Conservation (phyloP, 1,140 invertebrate species). For the Drosophila prosaltans region DNA sequence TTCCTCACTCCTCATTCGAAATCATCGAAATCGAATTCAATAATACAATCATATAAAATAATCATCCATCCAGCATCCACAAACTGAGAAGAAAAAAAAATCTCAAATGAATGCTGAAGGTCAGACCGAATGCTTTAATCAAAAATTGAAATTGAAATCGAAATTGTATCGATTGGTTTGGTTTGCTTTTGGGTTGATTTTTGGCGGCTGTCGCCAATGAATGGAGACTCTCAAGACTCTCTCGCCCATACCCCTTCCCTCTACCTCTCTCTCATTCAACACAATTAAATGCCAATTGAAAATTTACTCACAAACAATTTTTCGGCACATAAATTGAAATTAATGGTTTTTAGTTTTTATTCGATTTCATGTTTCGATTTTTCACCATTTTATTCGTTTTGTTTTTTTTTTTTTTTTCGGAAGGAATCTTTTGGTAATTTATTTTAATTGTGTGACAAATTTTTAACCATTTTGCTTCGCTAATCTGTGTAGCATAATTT, state of each 20-base stretch:
- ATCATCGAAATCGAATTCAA: slow-evolving; percentile 39
- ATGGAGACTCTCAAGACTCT: slow-evolving; percentile 26
- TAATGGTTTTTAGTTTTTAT: slow-evolving; percentile 41
- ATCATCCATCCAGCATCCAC: slow-evolving; percentile 60
- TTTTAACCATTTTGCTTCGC: slow-evolving; percentile 59
- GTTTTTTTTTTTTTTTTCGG: slow-evolving; percentile 8
- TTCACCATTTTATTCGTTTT: slow-evolving; percentile 12
- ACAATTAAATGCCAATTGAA: slow-evolving; percentile 79
- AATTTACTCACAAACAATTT: slow-evolving; percentile 47
- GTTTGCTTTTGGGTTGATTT: too few species aligned
- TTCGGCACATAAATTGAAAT: slow-evolving; percentile 52
- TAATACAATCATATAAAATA: slow-evolving; percentile 63
- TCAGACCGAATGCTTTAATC: slow-evolving; percentile 65
- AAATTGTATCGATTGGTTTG: slow-evolving; percentile 72
- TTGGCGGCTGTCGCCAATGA: slow-evolving; percentile 65
- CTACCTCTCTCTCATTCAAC: slow-evolving; percentile 28
- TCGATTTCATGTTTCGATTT: slow-evolving; percentile 11
- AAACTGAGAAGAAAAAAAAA: slow-evolving; percentile 47
- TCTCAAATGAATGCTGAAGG: slow-evolving; percentile 78
- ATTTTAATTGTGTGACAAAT: slow-evolving; percentile 73
- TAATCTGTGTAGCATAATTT: slow-evolving; percentile 62
- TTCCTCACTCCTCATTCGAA: slow-evolving; percentile 16
- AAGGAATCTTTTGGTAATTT: slow-evolving; percentile 57
- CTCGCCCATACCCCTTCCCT: neutral
- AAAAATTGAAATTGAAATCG: slow-evolving; percentile 58